Percentiles rank a stretch among this genome's conserved stretches.
phyloP scores from a whole-genome alignment of 1,140 invertebrate species.

The Muscidifurax raptorellus region DNA sequence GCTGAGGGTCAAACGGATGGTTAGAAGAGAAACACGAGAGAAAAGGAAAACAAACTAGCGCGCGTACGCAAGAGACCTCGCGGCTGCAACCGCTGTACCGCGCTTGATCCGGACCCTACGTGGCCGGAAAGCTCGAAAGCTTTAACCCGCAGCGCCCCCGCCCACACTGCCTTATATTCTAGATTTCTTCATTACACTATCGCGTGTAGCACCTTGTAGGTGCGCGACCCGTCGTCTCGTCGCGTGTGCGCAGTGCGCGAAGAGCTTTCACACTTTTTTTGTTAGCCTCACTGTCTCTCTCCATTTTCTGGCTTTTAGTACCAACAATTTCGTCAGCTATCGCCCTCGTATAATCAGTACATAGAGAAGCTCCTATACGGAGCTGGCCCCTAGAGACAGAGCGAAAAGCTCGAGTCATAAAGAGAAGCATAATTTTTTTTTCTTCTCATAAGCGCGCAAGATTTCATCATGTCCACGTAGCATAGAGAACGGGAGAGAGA shows the following conservation, averaged over 20 bases:
- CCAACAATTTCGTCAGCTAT: neutral
- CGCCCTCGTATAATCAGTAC: neutral
- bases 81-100: slow-evolving; percentile 40
- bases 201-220: slow-evolving; percentile 34
- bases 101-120: slow-evolving; percentile 52
- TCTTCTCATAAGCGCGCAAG: neutral
- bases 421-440: neutral
- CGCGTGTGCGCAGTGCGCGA: no score
- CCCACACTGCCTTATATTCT: slow-evolving; percentile 44
- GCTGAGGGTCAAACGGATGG: slow-evolving; percentile 39
- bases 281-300: neutral
- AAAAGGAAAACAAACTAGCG: slow-evolving; percentile 25
- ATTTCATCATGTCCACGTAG: neutral
- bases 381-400: neutral
- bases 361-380: neutral
- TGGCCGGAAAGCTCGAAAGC: slow-evolving; percentile 60
- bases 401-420: neutral
- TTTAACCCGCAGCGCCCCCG: neutral
- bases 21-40: slow-evolving; percentile 24
- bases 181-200: slow-evolving; percentile 64
- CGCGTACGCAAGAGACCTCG: slow-evolving; percentile 32
- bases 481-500: neutral
- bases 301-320: neutral
- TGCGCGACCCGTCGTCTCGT: no score
- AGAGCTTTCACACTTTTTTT: neutral